Evolutionary conservation across 2,888 invertebrate genomes (phyloP).

Genomic region (Drosophila subquinaria): DNA sequence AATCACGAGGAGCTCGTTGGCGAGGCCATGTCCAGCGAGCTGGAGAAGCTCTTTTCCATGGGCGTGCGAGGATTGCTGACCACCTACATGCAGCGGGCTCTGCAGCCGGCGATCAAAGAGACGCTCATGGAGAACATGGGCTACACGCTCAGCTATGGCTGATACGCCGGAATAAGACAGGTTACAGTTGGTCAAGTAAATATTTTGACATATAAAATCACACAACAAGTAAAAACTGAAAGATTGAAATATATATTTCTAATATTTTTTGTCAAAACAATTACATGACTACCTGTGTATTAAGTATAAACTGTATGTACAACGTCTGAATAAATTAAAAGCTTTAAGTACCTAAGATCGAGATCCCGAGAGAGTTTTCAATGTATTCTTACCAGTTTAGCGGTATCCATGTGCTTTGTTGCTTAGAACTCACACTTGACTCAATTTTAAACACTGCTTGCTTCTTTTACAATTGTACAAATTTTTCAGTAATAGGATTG

Average conservation of each 20-base stretch:
- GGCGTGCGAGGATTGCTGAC: slow-evolving; percentile 93
- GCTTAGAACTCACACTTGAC: slow-evolving; percentile 34
- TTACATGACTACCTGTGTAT: background rate
- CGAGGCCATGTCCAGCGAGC: slow-evolving; percentile 91
- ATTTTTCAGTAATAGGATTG: slow-evolving; percentile 62
- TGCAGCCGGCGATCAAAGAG: slow-evolving; percentile 94
- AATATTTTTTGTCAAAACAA: background rate
- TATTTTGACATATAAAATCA: background rate
- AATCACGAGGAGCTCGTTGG: slow-evolving; percentile 86
- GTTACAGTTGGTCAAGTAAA: slow-evolving; percentile 5
- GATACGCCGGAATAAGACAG: slow-evolving; percentile 43
- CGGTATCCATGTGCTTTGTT: slow-evolving; percentile 72
- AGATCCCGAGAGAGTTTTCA: background rate
- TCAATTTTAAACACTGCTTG: slow-evolving; percentile 43
- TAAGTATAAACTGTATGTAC: slow-evolving; percentile 20
- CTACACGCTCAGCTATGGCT: slow-evolving; percentile 94
- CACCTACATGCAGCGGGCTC: slow-evolving; percentile 93
- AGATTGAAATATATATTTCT: background rate
- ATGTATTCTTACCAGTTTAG: slow-evolving; percentile 76
- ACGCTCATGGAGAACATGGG: slow-evolving; percentile 95
- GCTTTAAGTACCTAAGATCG: slow-evolving; percentile 46
- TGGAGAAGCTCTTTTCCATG: slow-evolving; percentile 94
- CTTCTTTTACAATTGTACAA: slow-evolving; percentile 29
- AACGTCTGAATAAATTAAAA: slow-evolving; percentile 46
- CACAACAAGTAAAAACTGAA: too few relatives aligned